Conservation (phyloP, 1,140 invertebrate species). For the Meloidogyne chitwoodi region DNA sequence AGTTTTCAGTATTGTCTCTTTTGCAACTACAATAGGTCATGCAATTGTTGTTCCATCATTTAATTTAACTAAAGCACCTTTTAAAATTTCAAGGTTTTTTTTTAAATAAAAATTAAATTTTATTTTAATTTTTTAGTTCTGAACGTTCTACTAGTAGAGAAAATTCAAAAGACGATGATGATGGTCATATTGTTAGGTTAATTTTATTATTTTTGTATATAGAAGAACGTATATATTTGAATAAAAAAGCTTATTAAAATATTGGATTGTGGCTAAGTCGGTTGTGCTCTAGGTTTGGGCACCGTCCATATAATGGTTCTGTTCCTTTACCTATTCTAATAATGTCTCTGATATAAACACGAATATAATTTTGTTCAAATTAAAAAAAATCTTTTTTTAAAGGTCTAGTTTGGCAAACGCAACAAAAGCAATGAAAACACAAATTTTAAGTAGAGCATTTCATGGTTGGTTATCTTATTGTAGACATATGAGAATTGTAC, state of each 20-base stretch:
- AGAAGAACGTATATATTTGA: too few species aligned
- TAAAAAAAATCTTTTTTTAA: constrained; percentile 10
- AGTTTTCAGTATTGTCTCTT: constrained; percentile 15
- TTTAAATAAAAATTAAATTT: neutral
- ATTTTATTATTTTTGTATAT: neutral
- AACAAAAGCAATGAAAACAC: constrained; percentile 86
- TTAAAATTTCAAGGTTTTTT: neutral
- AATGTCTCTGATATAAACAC: too few species aligned
- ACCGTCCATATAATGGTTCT: too few species aligned
- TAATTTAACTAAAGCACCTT: constrained; percentile 3
- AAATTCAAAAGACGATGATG: constrained; percentile 4
- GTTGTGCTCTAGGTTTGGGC: too few species aligned
- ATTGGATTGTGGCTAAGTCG: too few species aligned
- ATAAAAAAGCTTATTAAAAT: too few species aligned
- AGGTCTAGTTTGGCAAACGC: constrained; percentile 64
- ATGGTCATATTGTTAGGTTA: constrained; percentile 1
- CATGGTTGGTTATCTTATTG: constrained; percentile 91
- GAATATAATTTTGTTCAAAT: too few species aligned
- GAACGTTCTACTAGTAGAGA: neutral
- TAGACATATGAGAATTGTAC: constrained; percentile 80
- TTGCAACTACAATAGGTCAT: neutral
- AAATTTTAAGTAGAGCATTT: constrained; percentile 89
- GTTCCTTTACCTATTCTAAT: too few species aligned
- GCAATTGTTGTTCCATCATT: neutral
- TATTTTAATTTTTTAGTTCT: neutral